These are phyloP conservation scores for Heliconius eleuchia DNA, from an alignment of 1,140 invertebrate species.

Conservation along the genomic window DNA sequence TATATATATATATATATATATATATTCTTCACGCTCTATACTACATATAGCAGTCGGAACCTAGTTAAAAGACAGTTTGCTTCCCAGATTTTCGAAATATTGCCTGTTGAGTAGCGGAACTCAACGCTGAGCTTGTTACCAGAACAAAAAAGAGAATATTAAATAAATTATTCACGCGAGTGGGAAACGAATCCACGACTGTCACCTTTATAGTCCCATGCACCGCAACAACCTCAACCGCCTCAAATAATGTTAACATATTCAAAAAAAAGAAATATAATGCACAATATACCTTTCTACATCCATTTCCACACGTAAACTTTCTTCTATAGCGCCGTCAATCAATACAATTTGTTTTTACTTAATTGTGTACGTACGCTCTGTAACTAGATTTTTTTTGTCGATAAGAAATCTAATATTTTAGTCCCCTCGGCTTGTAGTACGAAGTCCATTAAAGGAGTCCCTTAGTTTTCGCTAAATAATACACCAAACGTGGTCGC, in stretches of 20 bases:
- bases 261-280: too few species aligned
- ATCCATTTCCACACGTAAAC: neutral
- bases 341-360: slow-evolving; percentile 56
- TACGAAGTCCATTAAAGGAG: slow-evolving; percentile 70
- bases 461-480: slow-evolving; percentile 76
- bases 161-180: too few species aligned
- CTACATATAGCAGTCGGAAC: too few species aligned
- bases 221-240: too few species aligned
- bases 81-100: neutral
- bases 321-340: slow-evolving; percentile 28
- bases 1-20: too few species aligned
- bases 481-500: slow-evolving; percentile 67
- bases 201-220: too few species aligned
- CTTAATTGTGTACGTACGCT: slow-evolving; percentile 47
- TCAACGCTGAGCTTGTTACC: neutral
- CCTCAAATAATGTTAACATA: too few species aligned
- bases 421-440: slow-evolving; percentile 63
- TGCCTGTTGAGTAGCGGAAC: neutral
- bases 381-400: slow-evolving; percentile 58
- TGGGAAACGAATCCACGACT: too few species aligned
- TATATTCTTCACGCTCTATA: too few species aligned
- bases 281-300: too few species aligned
- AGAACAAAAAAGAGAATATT: too few species aligned
- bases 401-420: slow-evolving; percentile 79
- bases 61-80: too few species aligned